Evolutionary conservation across 2,888 invertebrate species (phyloP), one percentile per base, ranked within the genome.

Genomic region (Elgonia sp.): DNA sequence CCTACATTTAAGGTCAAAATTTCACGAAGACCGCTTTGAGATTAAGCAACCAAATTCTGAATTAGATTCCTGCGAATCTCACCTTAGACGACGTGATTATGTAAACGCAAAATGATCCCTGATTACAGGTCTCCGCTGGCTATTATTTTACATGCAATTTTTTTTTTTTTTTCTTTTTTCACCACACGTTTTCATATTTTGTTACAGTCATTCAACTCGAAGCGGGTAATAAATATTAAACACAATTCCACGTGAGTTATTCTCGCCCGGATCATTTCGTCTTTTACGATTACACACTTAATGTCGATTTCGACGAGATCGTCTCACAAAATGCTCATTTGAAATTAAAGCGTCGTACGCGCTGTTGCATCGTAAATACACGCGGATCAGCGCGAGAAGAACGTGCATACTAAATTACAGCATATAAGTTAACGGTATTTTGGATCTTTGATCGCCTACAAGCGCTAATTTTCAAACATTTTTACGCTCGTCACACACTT

Each of bases 1-100:
- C 29, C n/a, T 76, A 88, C 91, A 90, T 92, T 91, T 91, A 92
- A 90, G 92, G 91, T 89, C 90, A 89, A 91, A 89, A 92, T 90
- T 91, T 91, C 89, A 89, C 92, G 29, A 87, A 40, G 90, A 90
- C 86, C 73, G 80, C 89, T 89, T 65, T 73, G 83, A 82, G 76
- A 84, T 92, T 90, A 90, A 89, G 92, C 91, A 92, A 92, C 69
- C 83, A 84, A 89, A 91, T 91, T 91, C 91, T 89, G 84, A 87
- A 75, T 88, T 80, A 90, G 89, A 91, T 90, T 91, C 88, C 85
- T 75, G 69, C 67, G 77, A 77, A 81, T 57, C 73, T 80, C 62
- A 14, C 65, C 12, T 21, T 20, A 21, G 12, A 7, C 20, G 21
- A 18, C 46, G 20, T 18, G 29, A 63, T 76, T 63, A 77, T 77